Conservation (phyloP, 2,888 invertebrate species). For the Xylota sylvarum region DNA sequence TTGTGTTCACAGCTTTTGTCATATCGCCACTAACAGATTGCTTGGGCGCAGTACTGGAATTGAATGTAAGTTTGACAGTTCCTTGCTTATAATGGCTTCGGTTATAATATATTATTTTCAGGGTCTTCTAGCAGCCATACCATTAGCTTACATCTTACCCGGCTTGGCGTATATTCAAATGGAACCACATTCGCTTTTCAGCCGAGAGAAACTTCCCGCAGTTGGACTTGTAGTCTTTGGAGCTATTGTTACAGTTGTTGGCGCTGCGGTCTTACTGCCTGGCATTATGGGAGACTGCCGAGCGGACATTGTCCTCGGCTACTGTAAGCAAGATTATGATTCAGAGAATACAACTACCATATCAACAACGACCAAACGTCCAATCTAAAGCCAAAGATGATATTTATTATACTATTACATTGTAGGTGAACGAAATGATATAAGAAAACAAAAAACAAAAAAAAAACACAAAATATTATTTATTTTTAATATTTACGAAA, state of each 20-base stretch:
- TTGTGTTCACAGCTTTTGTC: conserved; percentile 89
- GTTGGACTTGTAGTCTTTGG: conserved; percentile 90
- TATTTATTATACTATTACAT: conserved; percentile 31
- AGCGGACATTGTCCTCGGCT: conserved; percentile 84
- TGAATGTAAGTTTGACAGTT: conserved; percentile 87
- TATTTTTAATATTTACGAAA: conserved; percentile 56
- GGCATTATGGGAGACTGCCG: conserved; percentile 84
- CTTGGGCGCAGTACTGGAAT: conserved; percentile 91
- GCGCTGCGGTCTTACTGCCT: conserved; percentile 83
- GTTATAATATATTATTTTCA: conserved; percentile 80
- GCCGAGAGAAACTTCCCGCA: conserved; percentile 89
- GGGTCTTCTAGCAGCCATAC: conserved; percentile 93
- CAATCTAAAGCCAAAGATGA: conserved; percentile 72
- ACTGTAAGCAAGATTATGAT: conserved; percentile 82
- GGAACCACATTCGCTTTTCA: conserved; percentile 89
- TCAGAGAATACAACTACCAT: conserved; percentile 53
- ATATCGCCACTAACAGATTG: conserved; percentile 94
- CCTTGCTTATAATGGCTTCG: background rate
- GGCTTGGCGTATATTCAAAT: conserved; percentile 91
- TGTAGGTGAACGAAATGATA: conserved; percentile 26
- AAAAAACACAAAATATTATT: conserved; percentile 49
- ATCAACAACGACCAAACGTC: conserved; percentile 74
- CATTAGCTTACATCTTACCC: conserved; percentile 93
- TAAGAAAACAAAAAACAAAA: conserved; percentile 16
- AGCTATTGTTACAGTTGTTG: conserved; percentile 83